Evolutionary conservation across 1,140 invertebrate genomes (phyloP).

Genomic region (Rhyacophila brunnea): DNA sequence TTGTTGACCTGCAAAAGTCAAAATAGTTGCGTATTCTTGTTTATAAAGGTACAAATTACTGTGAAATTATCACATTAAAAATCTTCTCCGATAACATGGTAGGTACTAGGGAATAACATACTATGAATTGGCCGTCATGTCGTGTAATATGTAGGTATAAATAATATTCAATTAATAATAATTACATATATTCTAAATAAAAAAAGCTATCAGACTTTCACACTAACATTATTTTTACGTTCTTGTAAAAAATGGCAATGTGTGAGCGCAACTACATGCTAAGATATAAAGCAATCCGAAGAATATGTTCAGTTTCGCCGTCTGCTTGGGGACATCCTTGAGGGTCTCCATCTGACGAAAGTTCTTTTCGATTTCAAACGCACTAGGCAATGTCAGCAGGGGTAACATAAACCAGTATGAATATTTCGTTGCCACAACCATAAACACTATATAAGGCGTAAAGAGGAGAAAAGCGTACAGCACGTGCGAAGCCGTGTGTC

Average conservation of each 20-base stretch:
- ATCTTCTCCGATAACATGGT: too few species aligned
- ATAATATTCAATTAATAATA: too few species aligned
- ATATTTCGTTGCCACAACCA: constrained; percentile 78
- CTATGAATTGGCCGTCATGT: too few species aligned
- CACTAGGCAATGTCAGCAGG: constrained; percentile 79
- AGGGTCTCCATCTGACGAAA: constrained; percentile 78
- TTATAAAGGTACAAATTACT: too few species aligned
- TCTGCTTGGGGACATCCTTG: constrained; percentile 79
- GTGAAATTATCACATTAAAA: too few species aligned
- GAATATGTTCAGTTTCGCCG: constrained; percentile 87
- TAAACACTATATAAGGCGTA: constrained; percentile 86
- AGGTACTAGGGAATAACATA: too few species aligned
- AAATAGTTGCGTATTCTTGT: too few species aligned
- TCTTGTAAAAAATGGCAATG: constrained; percentile 52
- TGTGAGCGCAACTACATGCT: constrained; percentile 65
- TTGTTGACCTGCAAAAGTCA: too few species aligned
- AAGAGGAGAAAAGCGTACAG: constrained; percentile 89
- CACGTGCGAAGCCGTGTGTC: constrained; percentile 85
- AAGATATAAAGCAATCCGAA: constrained; percentile 88
- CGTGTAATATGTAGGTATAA: too few species aligned
- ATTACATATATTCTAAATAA: too few species aligned
- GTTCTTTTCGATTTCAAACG: constrained; percentile 87
- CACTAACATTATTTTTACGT: constrained; percentile 1
- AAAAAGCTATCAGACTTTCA: too few species aligned
- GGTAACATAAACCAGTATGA: constrained; percentile 88